Evolutionary conservation across 2,888 invertebrate species (phyloP).

Genomic region (Scaptomyza caliginosa): DNA sequence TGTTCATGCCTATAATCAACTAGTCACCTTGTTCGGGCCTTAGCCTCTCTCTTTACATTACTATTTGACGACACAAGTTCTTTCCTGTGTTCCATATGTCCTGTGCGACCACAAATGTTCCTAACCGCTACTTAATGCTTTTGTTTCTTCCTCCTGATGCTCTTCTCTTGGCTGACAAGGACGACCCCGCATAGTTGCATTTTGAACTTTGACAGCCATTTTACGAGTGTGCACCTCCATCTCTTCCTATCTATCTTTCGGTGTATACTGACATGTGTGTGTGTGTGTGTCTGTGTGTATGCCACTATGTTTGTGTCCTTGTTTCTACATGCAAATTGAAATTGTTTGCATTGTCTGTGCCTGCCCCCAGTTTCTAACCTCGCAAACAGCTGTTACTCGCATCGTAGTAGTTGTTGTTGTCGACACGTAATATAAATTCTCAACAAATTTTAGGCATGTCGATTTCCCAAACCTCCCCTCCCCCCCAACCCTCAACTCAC

Average conservation of each 20-base stretch:
- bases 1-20: slow-evolving; percentile 22
- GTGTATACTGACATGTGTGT: slow-evolving; percentile 5
- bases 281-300: slow-evolving; percentile 3
- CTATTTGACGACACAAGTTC: slow-evolving; percentile 43
- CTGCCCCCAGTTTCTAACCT: slow-evolving; percentile 60
- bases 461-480: not conserved
- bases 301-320: slow-evolving; percentile 45
- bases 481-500: not conserved
- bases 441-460: slow-evolving; percentile 68
- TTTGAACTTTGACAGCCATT: slow-evolving; percentile 71
- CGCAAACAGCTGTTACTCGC: slow-evolving; percentile 48
- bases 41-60: slow-evolving; percentile 13
- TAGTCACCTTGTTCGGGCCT: slow-evolving; percentile 34
- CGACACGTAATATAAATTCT: slow-evolving; percentile 77
- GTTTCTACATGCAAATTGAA: slow-evolving; percentile 76
- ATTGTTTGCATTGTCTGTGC: slow-evolving; percentile 75
- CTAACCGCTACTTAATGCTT: slow-evolving; percentile 35
- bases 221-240: slow-evolving; percentile 30
- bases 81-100: slow-evolving; percentile 26
- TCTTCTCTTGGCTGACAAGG: slow-evolving; percentile 31
- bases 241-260: slow-evolving; percentile 5
- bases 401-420: slow-evolving; percentile 40
- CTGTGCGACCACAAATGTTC: slow-evolving; percentile 35
- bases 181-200: slow-evolving; percentile 57
- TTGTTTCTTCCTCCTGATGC: not conserved